These are phyloP conservation scores for Nomada hirtipes DNA, from an alignment of 2,888 invertebrate species.

Conservation along the genomic window DNA sequence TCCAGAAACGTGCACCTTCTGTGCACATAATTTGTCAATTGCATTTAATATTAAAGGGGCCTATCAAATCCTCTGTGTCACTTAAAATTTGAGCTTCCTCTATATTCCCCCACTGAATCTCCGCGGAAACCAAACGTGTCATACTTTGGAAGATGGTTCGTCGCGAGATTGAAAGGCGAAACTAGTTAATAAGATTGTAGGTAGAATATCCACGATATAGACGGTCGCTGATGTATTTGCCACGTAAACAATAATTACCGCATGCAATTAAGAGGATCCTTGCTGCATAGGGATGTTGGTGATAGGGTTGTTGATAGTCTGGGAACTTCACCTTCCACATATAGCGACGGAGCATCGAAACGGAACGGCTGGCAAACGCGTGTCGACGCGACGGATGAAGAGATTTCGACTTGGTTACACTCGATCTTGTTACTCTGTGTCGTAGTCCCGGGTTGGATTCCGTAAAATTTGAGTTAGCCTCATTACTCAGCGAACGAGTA, in stretches of 20 bases:
- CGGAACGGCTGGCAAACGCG: conserved; percentile 50
- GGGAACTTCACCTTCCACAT: conserved; percentile 53
- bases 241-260: conserved; percentile 79
- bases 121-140: not conserved
- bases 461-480: conserved; percentile 63
- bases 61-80: not conserved
- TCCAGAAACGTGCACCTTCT: too few relatives aligned
- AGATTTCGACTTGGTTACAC: conserved; percentile 65
- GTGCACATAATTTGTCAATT: too few relatives aligned
- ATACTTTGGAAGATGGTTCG: not conserved
- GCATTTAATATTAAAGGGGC: too few relatives aligned
- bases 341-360: conserved; percentile 52
- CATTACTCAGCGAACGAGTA: conserved; percentile 32
- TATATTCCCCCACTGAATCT: not conserved
- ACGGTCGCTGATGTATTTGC: conserved; percentile 74
- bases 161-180: conserved; percentile 28
- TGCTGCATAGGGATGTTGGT: conserved; percentile 45
- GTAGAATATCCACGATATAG: not conserved
- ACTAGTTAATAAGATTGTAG: conserved; percentile 15
- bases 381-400: conserved; percentile 59
- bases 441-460: conserved; percentile 53
- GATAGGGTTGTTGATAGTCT: conserved; percentile 39
- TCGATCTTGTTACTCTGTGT: conserved; percentile 72
- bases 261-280: conserved; percentile 75
- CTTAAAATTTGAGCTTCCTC: not conserved